Base-by-base conservation (phyloP, 2,113 vertebrate species). In the Ciconia stormi region DNA sequence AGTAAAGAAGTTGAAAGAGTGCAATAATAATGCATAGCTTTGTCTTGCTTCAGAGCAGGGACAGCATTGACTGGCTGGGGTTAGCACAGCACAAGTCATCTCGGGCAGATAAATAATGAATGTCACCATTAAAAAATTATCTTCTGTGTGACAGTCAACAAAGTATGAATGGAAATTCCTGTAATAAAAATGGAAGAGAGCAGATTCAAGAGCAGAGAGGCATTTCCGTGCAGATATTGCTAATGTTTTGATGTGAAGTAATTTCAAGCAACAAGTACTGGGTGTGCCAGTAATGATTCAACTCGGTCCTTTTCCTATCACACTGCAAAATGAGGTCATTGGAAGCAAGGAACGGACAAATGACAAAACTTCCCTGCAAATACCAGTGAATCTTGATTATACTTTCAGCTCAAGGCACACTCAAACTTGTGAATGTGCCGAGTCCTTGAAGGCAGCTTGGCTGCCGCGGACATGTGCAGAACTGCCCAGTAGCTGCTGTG, bases 391-490 rank as follows among this genome's bases (percentile, higher is more conserved):
- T 59, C 29, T 79, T 65, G 81, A 36, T 36, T 85, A 34, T 32
- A 19, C 18, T 79, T 78, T 47, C 27, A 49, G 16, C 63, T 83
- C 49, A 56, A n/a, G 38, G 27, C 17, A 53, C 16, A 30, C 47
- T 52, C 65, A 56, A 55, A 42, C n/a, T 47, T 73, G 7, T 70
- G 53, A 46, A 52, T n/a, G 22, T 7, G 56, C 15, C 4, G 16
- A 55, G 26, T 26, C 50, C 62, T 82, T 55, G 27, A 53, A 63
- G 67, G 26, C 9, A 30, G 12, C 26, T 67, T 16, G 40, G 18
- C 14, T 56, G 44, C 3, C 3, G 2, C 32, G 13, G 63, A 40
- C 1, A 3, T 1, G 1, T 0, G 3, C 25, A 56, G 44, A 87
- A n/a, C 34, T 92, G 14, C 30, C 21, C 65, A 29, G 53, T n/a